Conservation (phyloP, 2,888 invertebrate species). For the Toxonevra muliebris region DNA sequence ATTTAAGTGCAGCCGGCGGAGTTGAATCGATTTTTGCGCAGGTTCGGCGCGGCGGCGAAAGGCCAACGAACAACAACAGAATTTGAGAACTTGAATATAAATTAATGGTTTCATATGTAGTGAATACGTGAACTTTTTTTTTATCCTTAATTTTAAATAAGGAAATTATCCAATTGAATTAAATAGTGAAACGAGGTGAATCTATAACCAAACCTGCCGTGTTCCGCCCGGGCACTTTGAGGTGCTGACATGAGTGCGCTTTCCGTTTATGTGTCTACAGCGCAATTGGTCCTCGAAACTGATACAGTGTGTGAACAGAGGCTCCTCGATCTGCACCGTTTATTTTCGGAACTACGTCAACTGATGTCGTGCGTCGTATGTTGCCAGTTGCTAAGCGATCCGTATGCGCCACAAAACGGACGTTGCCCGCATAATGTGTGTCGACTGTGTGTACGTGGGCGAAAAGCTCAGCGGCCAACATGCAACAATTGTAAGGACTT, state of each 20-base stretch:
- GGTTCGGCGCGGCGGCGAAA: too few species aligned
- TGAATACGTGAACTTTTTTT: too few species aligned
- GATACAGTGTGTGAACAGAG: slow-evolving; percentile 68
- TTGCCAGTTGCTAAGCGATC: slow-evolving; percentile 82
- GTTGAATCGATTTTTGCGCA: too few species aligned
- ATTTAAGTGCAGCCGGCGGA: too few species aligned
- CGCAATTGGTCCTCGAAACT: slow-evolving; percentile 52
- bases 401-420: slow-evolving; percentile 76
- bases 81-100: not conserved
- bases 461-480: slow-evolving; percentile 84
- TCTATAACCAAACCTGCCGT: not conserved
- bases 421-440: slow-evolving; percentile 92
- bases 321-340: slow-evolving; percentile 83
- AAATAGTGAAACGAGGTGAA: not conserved
- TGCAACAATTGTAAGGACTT: slow-evolving; percentile 89
- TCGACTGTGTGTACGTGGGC: slow-evolving; percentile 82
- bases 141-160: too few species aligned
- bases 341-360: slow-evolving; percentile 85
- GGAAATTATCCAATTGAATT: too few species aligned
- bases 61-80: too few species aligned
- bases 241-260: slow-evolving; percentile 52
- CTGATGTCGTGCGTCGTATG: slow-evolving; percentile 91
- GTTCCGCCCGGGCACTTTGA: not conserved
- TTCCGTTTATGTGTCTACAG: slow-evolving; percentile 56
- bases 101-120: slow-evolving; percentile 12